Evolutionary conservation across 2,113 vertebrate species (phyloP).

Genomic region (Chamaetylas fuelleborni): DNA sequence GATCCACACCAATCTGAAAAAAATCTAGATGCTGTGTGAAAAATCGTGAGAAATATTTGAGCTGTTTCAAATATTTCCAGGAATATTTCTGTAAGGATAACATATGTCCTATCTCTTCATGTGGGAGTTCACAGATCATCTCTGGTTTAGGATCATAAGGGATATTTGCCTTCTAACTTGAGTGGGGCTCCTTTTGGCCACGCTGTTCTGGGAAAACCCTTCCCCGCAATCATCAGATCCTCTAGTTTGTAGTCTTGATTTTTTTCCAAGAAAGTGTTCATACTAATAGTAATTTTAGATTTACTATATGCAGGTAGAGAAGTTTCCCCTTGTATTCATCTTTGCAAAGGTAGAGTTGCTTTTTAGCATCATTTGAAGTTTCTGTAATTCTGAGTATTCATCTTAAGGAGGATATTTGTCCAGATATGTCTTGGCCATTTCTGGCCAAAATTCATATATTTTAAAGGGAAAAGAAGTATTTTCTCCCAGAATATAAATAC

Average conservation of each 20-base stretch:
- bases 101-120: fast-evolving
- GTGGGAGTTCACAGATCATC: background rate
- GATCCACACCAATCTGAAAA: background rate
- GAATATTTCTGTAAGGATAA: background rate
- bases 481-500: background rate
- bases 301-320: background rate
- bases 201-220: background rate
- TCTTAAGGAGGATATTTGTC: background rate
- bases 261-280: background rate
- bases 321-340: background rate
- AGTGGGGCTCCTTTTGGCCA: background rate
- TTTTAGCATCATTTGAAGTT: background rate
- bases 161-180: background rate
- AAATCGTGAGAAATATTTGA: background rate
- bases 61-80: background rate
- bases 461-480: background rate
- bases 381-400: background rate
- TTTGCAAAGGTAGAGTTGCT: background rate
- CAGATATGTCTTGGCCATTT: background rate
- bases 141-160: background rate
- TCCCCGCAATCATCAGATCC: fast-evolving
- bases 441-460: background rate
- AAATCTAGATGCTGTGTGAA: background rate
- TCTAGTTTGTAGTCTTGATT: background rate
- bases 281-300: background rate